phyloP scores from a whole-genome alignment of 2,888 invertebrate genomes.

The Cerastoderma edule region DNA sequence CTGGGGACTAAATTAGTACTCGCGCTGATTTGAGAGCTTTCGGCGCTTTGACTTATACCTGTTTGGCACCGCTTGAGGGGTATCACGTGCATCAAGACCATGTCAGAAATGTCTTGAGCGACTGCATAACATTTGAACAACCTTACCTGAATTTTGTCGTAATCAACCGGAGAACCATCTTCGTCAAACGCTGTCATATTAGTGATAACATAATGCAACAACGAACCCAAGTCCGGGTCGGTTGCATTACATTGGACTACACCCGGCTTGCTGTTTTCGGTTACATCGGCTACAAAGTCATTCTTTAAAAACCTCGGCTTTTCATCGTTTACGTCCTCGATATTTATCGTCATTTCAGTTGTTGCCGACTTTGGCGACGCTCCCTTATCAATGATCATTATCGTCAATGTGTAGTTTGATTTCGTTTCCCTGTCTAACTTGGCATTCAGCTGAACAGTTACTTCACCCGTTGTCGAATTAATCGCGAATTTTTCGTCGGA shows the following conservation, averaged over 20 bases:
- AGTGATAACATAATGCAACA: conserved; percentile 27
- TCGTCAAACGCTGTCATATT: conserved; percentile 29
- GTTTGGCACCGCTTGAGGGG: too few species aligned
- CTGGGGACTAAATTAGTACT: too few species aligned
- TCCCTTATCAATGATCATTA: conserved; percentile 71
- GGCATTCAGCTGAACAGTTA: conserved; percentile 37
- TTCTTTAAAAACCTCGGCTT: conserved; percentile 52
- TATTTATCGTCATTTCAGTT: conserved; percentile 63
- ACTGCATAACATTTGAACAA: not conserved
- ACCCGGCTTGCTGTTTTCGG: conserved; percentile 25
- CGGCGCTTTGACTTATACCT: not conserved
- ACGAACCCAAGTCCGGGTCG: conserved; percentile 34
- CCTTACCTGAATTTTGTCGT: conserved; percentile 28
- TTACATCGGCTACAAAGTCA: not conserved
- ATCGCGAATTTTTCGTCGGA: conserved; percentile 48
- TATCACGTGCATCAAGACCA: too few species aligned
- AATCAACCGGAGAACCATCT: conserved; percentile 30
- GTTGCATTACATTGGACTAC: conserved; percentile 25
- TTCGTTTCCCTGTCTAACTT: conserved; percentile 46
- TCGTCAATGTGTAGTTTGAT: conserved; percentile 57
- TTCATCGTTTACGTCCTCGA: conserved; percentile 77
- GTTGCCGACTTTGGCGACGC: conserved; percentile 63
- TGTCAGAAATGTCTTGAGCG: too few species aligned
- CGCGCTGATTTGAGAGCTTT: too few species aligned
- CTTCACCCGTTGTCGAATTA: conserved; percentile 36